Evolutionary conservation across 2,888 invertebrate genomes (phyloP).

Genomic region (Phortica magna): DNA sequence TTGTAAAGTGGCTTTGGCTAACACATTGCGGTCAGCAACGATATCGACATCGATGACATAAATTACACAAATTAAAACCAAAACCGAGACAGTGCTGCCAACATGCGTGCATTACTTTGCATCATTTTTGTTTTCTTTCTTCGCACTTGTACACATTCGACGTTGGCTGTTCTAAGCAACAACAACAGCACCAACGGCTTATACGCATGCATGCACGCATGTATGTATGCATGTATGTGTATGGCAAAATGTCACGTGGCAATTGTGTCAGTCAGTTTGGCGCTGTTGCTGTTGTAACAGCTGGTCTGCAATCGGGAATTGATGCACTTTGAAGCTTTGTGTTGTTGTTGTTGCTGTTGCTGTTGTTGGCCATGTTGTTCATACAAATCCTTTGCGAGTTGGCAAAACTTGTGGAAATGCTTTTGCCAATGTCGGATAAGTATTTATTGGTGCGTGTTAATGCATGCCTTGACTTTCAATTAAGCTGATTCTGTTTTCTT

Average conservation of each 20-base stretch:
- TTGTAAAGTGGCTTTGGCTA: no score
- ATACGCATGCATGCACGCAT: background rate
- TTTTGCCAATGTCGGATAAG: no score
- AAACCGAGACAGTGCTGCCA: background rate
- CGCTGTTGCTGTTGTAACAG: background rate
- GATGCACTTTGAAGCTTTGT: background rate
- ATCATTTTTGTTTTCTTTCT: background rate
- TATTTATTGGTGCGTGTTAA: conserved; percentile 8
- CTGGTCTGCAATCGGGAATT: background rate
- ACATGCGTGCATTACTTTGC: background rate
- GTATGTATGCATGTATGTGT: background rate
- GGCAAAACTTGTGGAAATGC: no score
- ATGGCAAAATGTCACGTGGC: conserved; percentile 33
- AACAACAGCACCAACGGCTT: background rate
- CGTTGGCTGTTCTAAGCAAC: background rate
- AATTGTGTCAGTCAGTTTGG: background rate
- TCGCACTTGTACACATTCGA: background rate
- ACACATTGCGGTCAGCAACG: background rate
- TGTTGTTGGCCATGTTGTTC: background rate
- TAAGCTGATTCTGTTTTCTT: background rate
- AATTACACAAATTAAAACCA: conserved; percentile 19
- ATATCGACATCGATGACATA: background rate
- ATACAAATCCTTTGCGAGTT: no score
- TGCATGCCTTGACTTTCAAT: conserved; percentile 29
- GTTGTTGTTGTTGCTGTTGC: background rate